Conservation (phyloP, 2,113 vertebrate genomes). For the Pyxicephalus adspersus region DNA sequence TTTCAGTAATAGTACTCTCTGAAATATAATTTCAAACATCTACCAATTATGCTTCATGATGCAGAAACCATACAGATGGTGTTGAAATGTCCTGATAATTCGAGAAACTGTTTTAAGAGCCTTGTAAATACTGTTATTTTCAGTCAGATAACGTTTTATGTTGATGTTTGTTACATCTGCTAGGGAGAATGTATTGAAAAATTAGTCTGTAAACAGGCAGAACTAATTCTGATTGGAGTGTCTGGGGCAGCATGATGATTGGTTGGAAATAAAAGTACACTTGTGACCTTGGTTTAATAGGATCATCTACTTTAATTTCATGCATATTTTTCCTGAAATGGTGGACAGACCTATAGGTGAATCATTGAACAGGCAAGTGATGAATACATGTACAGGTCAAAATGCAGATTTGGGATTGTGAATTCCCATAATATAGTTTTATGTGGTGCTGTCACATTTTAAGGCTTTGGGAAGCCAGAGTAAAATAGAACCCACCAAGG, state of each 20-base stretch:
- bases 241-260: background rate
- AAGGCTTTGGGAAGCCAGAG: too few relatives aligned
- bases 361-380: background rate
- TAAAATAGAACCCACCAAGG: too few relatives aligned
- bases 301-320: constrained; percentile 16
- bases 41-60: constrained; percentile 38
- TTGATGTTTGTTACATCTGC: constrained; percentile 49
- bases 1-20: constrained; percentile 3
- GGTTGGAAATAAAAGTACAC: constrained; percentile 7
- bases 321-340: background rate
- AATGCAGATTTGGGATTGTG: too few relatives aligned
- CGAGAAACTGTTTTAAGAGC: constrained; percentile 12
- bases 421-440: too few relatives aligned
- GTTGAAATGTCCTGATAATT: constrained; percentile 26
- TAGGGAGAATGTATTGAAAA: constrained; percentile 14
- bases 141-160: constrained; percentile 38
- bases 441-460: too few relatives aligned
- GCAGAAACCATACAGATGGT: constrained; percentile 47
- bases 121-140: constrained; percentile 36
- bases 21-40: constrained; percentile 40
- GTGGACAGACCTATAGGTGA: background rate
- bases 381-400: background rate
- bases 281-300: constrained; percentile 24
- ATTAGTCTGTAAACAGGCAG: constrained; percentile 34
- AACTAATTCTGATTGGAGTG: constrained; percentile 35